A percentile compares a stretch with the other conserved stretches of the same genome.
phyloP scores from a whole-genome alignment of 1,140 invertebrate genomes.

The Penaeus japonicus region DNA sequence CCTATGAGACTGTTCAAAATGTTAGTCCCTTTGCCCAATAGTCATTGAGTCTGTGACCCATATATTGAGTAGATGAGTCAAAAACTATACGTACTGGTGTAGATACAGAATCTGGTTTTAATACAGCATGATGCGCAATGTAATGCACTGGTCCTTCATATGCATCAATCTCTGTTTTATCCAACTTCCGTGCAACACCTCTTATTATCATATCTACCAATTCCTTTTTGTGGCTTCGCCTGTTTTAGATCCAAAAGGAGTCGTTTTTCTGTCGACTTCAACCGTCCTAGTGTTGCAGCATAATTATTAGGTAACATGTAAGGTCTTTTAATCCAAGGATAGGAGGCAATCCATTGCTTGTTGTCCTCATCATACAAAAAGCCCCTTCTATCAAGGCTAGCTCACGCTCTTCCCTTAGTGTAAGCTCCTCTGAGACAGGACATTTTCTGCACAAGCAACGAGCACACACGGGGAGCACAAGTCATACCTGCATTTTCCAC shows the following conservation, averaged over 20 bases:
- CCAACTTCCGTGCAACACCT: background rate
- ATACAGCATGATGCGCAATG: background rate
- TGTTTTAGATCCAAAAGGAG: background rate
- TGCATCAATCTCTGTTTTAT: background rate
- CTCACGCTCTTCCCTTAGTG: background rate
- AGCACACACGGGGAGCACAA: background rate
- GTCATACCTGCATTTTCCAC: background rate
- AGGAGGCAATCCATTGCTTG: background rate
- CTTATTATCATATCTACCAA: slow-evolving; percentile 8
- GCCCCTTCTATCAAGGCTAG: background rate
- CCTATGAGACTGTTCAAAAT: background rate
- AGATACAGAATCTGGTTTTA: background rate
- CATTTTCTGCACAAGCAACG: background rate
- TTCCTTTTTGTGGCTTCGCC: background rate
- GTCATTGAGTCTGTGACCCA: background rate
- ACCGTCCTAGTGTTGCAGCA: background rate
- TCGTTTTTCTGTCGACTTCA: slow-evolving; percentile 10
- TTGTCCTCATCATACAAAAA: background rate
- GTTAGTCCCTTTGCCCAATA: slow-evolving; percentile 9
- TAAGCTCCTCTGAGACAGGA: background rate
- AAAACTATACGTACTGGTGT: background rate
- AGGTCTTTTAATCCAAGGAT: background rate
- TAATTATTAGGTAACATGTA: slow-evolving; percentile 3
- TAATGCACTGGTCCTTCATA: background rate
- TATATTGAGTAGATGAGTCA: background rate